phyloP scores from a whole-genome alignment of 2,113 vertebrate species.

The Rhynchomys soricoides region DNA sequence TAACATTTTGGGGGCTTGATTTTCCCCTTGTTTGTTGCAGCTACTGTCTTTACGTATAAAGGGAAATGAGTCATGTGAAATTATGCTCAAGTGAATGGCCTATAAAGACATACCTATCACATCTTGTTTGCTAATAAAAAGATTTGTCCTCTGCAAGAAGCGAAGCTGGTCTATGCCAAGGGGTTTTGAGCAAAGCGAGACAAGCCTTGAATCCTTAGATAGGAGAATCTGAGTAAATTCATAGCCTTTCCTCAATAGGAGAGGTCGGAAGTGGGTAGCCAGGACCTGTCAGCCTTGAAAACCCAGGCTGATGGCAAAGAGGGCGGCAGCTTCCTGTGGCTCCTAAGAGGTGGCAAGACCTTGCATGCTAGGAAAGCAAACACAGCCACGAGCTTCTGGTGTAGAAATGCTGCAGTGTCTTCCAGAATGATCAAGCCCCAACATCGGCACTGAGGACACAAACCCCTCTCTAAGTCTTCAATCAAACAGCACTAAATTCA shows the following conservation, averaged over 20 bases:
- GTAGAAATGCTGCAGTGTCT: not conserved
- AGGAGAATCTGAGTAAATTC: slow-evolving; percentile 64
- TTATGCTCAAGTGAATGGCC: slow-evolving; percentile 54
- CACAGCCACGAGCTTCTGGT: not conserved
- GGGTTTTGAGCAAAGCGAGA: not conserved
- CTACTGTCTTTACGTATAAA: slow-evolving; percentile 72
- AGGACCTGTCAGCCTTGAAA: slow-evolving; percentile 45
- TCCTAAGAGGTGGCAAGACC: not conserved
- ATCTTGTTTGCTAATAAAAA: slow-evolving; percentile 75
- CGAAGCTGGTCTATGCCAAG: slow-evolving; percentile 29
- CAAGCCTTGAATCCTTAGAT: slow-evolving; percentile 24
- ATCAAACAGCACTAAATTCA: not conserved
- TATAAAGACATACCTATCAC: slow-evolving; percentile 67
- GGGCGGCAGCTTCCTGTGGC: slow-evolving; percentile 21
- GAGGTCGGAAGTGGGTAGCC: slow-evolving; percentile 35
- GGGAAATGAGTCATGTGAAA: slow-evolving; percentile 77
- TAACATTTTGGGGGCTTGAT: slow-evolving; percentile 61
- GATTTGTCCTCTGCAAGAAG: slow-evolving; percentile 63
- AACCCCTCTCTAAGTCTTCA: not conserved
- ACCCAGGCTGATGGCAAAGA: not conserved
- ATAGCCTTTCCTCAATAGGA: slow-evolving; percentile 40
- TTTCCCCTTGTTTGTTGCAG: slow-evolving; percentile 65
- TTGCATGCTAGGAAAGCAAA: not conserved
- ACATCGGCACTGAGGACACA: not conserved
- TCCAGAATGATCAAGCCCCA: not conserved